Evolutionary conservation across 2,113 vertebrate genomes (phyloP).

Genomic region (Rallus limicola): DNA sequence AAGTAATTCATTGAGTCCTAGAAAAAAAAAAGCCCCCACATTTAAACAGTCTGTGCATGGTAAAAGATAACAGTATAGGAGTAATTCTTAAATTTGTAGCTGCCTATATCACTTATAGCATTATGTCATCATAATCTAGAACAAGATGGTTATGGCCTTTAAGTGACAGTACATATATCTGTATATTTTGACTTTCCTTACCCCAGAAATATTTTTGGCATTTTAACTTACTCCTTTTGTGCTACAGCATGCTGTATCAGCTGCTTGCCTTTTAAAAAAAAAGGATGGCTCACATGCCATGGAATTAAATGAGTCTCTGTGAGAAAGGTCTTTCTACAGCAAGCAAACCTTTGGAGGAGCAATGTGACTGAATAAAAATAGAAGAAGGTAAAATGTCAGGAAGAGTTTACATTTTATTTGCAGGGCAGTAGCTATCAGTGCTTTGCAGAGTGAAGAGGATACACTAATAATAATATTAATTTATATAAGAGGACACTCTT

Average conservation of each 20-base stretch:
- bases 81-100: slow-evolving; percentile 17
- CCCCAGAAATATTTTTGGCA: slow-evolving; percentile 38
- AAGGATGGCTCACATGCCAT: not conserved
- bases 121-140: slow-evolving; percentile 3
- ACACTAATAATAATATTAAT: not conserved
- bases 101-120: not conserved
- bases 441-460: not conserved
- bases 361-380: slow-evolving; percentile 21
- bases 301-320: slow-evolving; percentile 9
- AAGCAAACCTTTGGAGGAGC: not conserved
- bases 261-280: slow-evolving; percentile 38
- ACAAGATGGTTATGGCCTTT: slow-evolving; percentile 22
- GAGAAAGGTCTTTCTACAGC: slow-evolving; percentile 27
- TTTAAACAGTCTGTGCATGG: not conserved
- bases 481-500: not conserved
- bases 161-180: slow-evolving; percentile 18
- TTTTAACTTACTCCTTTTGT: slow-evolving; percentile 22
- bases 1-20: not conserved
- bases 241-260: slow-evolving; percentile 22
- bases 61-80: not conserved
- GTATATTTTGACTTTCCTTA: slow-evolving; percentile 46
- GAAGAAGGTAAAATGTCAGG: slow-evolving; percentile 9
- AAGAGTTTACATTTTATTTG: not conserved
- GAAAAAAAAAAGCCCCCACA: not conserved
- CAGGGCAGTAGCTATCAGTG: not conserved